Base-by-base conservation (phyloP, 2,797 vertebrate genomes). In the Podargus strigoides region DNA sequence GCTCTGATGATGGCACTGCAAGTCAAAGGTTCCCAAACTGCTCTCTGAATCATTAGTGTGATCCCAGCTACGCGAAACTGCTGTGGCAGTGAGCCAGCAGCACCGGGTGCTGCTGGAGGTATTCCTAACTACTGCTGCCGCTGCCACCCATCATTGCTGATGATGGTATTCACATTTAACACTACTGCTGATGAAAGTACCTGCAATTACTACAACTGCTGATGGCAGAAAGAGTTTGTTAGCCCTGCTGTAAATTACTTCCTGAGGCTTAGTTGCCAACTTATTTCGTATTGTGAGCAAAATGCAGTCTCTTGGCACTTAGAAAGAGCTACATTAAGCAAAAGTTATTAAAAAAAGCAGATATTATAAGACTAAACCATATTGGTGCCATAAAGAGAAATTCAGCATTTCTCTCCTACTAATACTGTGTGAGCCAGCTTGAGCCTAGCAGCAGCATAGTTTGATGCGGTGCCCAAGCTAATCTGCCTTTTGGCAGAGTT, bases 151-250 rank as follows among this genome's bases (percentile, higher is more conserved):
- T 93, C 94, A 80, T 58, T 91, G 91, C 95, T 96, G 95, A 90
- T 93, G 91, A 87, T 85, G 85, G 87, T 70, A 93, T 96, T 94
- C 95, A 96, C 94, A 93, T 85, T 93, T 92, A 94, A 92, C 92
- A 85, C 78, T 83, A 5, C 72, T 92, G 96, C 89, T 96, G 95
- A 92, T 93, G 67, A 85, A 95, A 96, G 89, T 96, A 95, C 95
- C 96, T 96, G 91, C 94, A 96, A 95, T 96, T 94, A 94, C 92
- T 85, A 37, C 96, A 93, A 90, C 67, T 93, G 94, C 96, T 94
- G 91, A 94, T 93, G 85, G 87, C 89, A 95, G 81, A 85, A 63
- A 67, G 92, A 88, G 84, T 96, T 92, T 92, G 91, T 70, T 87
- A 92, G 87, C 52, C 78, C 41, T 41, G 85, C 78, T 92, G 87